phyloP scores from a whole-genome alignment of 2,888 invertebrate species.

The Drosophila atripex region DNA sequence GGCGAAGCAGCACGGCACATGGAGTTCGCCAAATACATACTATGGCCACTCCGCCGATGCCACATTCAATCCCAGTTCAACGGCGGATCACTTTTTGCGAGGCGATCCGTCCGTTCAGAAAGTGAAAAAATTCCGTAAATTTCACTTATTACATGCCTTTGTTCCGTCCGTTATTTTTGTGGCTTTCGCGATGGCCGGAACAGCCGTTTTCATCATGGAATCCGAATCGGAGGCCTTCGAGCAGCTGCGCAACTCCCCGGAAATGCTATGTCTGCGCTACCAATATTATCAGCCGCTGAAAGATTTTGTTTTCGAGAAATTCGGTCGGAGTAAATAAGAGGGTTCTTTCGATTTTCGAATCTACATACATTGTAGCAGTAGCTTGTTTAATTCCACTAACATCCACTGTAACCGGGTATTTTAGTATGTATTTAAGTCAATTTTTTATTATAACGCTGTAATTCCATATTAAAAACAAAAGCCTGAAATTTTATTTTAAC shows the following conservation, averaged over 20 bases:
- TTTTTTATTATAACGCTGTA: conserved; percentile 32
- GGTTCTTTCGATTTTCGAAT: conserved; percentile 1
- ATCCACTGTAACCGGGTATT: conserved; percentile 17
- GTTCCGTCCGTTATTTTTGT: conserved; percentile 91
- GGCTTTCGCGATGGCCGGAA: conserved; percentile 87
- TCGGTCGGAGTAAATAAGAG: conserved; percentile 61
- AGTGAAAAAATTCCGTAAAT: conserved; percentile 84
- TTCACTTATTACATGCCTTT: conserved; percentile 89
- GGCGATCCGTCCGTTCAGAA: conserved; percentile 70
- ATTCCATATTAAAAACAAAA: conserved; percentile 39
- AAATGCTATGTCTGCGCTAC: conserved; percentile 89
- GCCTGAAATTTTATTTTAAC: conserved; percentile 39
- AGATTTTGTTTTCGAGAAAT: conserved; percentile 84
- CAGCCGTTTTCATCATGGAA: conserved; percentile 90
- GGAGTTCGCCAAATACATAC: conserved; percentile 70
- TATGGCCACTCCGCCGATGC: conserved; percentile 70
- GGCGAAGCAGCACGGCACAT: conserved; percentile 66
- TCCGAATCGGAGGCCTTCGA: conserved; percentile 90
- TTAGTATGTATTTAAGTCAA: conserved; percentile 25
- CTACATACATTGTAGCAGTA: conserved; percentile 9
- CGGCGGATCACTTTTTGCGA: conserved; percentile 48
- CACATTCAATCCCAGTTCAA: conserved; percentile 72
- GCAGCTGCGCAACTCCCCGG: conserved; percentile 89
- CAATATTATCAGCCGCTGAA: conserved; percentile 94
- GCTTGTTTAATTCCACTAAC: conserved; percentile 16